Evolutionary conservation across 2,113 vertebrate species (phyloP), one percentile per base, ranked within the genome.

Genomic region (Aptenodytes forsteri): DNA sequence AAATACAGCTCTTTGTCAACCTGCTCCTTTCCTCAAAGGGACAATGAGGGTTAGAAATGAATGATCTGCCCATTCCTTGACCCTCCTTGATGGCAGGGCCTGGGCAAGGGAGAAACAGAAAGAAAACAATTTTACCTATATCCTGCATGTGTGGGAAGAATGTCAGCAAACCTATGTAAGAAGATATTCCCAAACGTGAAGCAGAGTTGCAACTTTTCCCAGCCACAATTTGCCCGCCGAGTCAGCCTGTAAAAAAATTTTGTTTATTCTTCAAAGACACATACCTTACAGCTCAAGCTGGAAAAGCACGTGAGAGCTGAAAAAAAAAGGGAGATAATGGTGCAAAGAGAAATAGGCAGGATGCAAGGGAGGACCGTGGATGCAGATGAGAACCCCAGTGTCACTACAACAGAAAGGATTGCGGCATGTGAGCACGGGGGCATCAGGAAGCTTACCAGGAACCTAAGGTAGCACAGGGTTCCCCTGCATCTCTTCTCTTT

Each of bases 341-440:
- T 70, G 19, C 7, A 64, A 78, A 62, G 25, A 54, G 9, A 77
- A 77, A 42, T 10, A 13, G 18, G 16, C 19, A 47, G 46, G 44
- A 16, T 61, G 29, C 34, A 70, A 87, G 11, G 8, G 18, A 65
- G 10, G 5, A 10, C 20, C 3, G 3, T 32, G 46, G 25, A 73
- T 2, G 6, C 5, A 34, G 20, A 5, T 0, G 6, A 46, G 34
- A 80, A 11, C 16, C 42, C 56, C 0, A 0, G 8, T 73, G 14
- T 50, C 44, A 42, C 14, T 55, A 5, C 13, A 61, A 9, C 6
- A 71, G 23, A 56, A 66, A 10, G 11, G 7, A 7, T 22, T 81
- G 29, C 19, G 49, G 7, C 6, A 0, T 59, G n/a, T 42, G 25
- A 62, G 9, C 12, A n/a, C 34, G 26, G 27, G 5, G 15, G 17